Evolutionary conservation across 2,797 vertebrate genomes (phyloP), one percentile per base, ranked within the genome.

Genomic region (Crenichthys baileyi): DNA sequence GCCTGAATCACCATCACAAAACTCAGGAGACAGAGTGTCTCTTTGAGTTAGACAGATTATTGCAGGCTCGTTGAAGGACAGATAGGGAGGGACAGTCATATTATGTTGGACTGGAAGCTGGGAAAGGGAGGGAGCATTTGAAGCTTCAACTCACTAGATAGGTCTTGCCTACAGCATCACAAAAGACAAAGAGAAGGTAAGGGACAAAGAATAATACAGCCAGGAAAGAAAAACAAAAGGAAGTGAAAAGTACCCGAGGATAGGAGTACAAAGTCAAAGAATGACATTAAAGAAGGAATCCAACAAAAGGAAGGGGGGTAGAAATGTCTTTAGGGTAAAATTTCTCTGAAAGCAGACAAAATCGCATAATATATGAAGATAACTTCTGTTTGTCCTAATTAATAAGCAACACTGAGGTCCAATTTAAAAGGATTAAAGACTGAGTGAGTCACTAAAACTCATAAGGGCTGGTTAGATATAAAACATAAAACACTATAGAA

Each of bases 11-110:
- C 76, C 5, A 44, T 58, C 83, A 41, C 65, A 65, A 74, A 82
- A 80, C 85, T 79, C 83, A 18, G 46, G 88, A 90, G 84, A 83
- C 9, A 1, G 67, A 78, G 68, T 70, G 80, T 82, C 81, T 87
- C 78, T 89, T 79, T 87, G 88, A 87, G 84, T 89, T 84, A 81
- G 73, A 84, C 76, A 74, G 82, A 90, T 90, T 87, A 91, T 81
- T 84, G 74, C 79, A 75, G 85, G 82, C 76, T 73, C 51, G 44
- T 79, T 85, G 86, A 86, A 86, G 81, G 82, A 84, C 31, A 20
- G 85, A 85, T 39, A 51, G 80, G 80, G 86, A 79, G 83, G 78
- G 88, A 84, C 81, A 72, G 77, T 78, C 73, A 74, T 77, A 78
- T 82, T 80, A 78, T 79, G 82, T 5, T 58, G 36, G 50, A 76